Percentiles rank a stretch among this genome's conserved stretches.
Evolutionary conservation across 2,113 vertebrate genomes (phyloP).

Genomic region (Serinus canaria): DNA sequence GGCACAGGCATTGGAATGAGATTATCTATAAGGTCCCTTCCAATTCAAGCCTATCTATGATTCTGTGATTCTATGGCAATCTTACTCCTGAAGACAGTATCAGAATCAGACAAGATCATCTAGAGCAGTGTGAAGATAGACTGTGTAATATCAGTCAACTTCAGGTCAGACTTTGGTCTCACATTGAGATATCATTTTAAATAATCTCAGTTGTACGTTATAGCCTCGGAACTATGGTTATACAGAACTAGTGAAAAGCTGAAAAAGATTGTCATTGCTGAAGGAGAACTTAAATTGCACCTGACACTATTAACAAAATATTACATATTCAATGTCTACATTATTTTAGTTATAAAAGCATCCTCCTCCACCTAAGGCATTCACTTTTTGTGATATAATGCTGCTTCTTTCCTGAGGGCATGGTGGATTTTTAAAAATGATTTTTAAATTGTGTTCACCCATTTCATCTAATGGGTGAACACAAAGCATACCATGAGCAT

Average conservation of each 20-base stretch:
- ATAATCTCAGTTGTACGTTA: neutral
- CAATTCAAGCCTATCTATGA: neutral
- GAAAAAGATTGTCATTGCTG: constrained; percentile 21
- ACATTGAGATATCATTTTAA: neutral
- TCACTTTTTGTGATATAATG: constrained; percentile 9
- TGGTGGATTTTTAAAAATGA: neutral
- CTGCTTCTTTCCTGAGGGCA: neutral
- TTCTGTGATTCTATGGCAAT: neutral
- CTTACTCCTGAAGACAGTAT: neutral
- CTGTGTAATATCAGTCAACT: neutral
- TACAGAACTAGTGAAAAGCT: neutral
- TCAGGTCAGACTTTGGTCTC: neutral
- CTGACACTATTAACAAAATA: constrained; percentile 28
- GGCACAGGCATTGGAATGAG: rapidly evolving
- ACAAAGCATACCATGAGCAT: neutral
- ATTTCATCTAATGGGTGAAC: neutral
- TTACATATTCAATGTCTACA: neutral
- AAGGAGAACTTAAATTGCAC: neutral
- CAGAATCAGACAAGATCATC: neutral
- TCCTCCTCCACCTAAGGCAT: neutral
- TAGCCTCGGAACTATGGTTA: neutral
- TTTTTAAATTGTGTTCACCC: no score
- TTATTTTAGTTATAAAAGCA: constrained; percentile 18
- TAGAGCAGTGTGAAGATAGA: neutral
- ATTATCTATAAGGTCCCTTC: neutral